phyloP scores from a whole-genome alignment of 2,113 vertebrate species.

The Deroptyus accipitrinus region DNA sequence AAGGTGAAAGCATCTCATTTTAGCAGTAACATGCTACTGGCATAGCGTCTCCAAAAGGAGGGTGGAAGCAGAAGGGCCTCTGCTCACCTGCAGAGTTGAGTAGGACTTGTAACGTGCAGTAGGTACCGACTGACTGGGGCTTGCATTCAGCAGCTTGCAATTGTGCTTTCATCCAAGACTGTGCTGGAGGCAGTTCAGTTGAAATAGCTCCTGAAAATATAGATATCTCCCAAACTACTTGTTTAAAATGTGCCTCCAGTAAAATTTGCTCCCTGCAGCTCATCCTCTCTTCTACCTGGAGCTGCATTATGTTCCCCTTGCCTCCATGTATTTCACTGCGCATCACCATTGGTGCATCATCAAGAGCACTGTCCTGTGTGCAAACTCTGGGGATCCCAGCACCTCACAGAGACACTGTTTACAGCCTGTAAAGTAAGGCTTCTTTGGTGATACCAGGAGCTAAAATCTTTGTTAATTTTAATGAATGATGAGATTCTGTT shows the following conservation, averaged over 20 bases:
- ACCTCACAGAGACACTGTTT: not conserved
- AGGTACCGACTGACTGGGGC: not conserved
- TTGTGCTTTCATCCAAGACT: constrained; percentile 31
- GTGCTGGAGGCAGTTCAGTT: constrained; percentile 49
- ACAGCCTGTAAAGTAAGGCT: not conserved
- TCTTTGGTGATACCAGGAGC: not conserved
- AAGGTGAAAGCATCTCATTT: not conserved
- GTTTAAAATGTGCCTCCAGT: constrained; percentile 58
- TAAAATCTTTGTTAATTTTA: not conserved
- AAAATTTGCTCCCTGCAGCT: constrained; percentile 45
- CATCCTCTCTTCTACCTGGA: not conserved
- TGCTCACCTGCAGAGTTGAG: not conserved
- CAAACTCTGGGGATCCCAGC: not conserved
- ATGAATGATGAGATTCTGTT: not conserved
- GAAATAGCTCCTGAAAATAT: constrained; percentile 54
- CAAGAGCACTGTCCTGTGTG: not conserved
- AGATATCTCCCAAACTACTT: constrained; percentile 51
- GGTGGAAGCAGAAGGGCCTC: not conserved
- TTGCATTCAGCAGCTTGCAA: not conserved
- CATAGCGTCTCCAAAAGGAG: not conserved
- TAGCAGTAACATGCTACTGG: not conserved
- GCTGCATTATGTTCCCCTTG: not conserved
- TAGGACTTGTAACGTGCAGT: not conserved
- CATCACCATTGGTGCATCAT: not conserved
- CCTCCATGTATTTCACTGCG: not conserved